Conservation (phyloP, 64 coral and sea anemone species). For the Pachyseris speciosa region DNA sequence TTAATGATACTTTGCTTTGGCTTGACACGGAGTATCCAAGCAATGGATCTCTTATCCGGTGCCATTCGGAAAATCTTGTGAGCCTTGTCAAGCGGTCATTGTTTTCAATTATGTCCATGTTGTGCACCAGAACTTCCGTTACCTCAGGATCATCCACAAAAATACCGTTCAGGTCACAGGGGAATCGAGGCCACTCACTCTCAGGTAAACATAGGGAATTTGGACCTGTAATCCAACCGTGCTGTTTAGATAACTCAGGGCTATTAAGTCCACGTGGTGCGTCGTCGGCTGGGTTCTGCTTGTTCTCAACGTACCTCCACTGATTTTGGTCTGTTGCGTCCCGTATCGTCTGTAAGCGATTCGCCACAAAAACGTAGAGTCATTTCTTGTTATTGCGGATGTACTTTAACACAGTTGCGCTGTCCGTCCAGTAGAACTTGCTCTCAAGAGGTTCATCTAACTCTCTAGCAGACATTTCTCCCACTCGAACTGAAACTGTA, state of each 20-base stretch:
- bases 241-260: neutral
- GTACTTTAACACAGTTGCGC: too few species aligned
- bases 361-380: neutral
- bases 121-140: too few species aligned
- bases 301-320: constrained; percentile 3
- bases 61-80: too few species aligned
- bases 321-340: neutral
- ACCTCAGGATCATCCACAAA: neutral
- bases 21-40: too few species aligned
- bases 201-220: constrained; percentile 6
- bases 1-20: too few species aligned
- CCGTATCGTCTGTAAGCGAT: neutral
- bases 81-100: too few species aligned
- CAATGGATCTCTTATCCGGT: too few species aligned
- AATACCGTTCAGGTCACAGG: neutral
- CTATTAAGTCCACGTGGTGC: neutral
- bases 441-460: neutral
- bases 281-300: neutral
- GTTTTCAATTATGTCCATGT: too few species aligned
- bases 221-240: neutral
- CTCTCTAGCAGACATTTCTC: neutral
- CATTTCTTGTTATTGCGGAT: neutral
- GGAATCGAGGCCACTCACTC: neutral
- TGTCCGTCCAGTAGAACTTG: constrained; percentile 5
- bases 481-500: too few species aligned